These are phyloP conservation scores for Octodon degus DNA, from an alignment of 2,113 vertebrate species.

Conservation along the genomic window DNA sequence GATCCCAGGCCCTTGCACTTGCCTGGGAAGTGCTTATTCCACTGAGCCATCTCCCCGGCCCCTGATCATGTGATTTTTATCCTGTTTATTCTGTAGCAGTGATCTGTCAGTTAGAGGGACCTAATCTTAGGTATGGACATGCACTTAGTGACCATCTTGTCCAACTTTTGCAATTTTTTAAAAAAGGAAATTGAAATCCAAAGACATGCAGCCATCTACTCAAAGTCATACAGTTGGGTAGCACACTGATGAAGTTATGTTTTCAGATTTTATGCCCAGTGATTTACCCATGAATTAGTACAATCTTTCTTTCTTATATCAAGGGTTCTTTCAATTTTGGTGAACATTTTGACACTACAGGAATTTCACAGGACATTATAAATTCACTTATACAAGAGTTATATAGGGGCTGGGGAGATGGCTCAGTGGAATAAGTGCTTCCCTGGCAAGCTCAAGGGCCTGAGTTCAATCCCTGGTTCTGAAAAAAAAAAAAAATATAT, in stretches of 20 bases:
- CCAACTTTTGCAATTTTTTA: background rate
- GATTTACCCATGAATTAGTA: background rate
- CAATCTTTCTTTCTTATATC: background rate
- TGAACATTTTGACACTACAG: background rate
- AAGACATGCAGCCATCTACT: background rate
- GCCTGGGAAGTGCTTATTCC: too few species aligned
- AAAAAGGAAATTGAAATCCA: background rate
- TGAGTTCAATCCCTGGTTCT: too few species aligned
- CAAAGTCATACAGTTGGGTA: background rate
- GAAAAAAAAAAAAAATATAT: too few species aligned
- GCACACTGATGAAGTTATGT: background rate
- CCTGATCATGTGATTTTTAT: background rate
- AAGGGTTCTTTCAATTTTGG: slow-evolving; percentile 13
- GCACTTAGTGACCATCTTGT: background rate
- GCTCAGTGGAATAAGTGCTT: too few species aligned
- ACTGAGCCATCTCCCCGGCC: too few species aligned
- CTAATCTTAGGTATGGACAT: background rate
- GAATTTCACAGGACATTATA: slow-evolving; percentile 19
- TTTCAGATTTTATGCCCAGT: background rate
- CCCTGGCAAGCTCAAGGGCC: too few species aligned
- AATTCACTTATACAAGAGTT: background rate
- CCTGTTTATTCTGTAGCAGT: background rate
- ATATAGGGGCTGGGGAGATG: too few species aligned
- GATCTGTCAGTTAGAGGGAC: background rate
- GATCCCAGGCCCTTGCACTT: too few species aligned